These are phyloP conservation scores for Leucoma salicis DNA, from an alignment of 2,888 invertebrate species.

Conservation along the genomic window DNA sequence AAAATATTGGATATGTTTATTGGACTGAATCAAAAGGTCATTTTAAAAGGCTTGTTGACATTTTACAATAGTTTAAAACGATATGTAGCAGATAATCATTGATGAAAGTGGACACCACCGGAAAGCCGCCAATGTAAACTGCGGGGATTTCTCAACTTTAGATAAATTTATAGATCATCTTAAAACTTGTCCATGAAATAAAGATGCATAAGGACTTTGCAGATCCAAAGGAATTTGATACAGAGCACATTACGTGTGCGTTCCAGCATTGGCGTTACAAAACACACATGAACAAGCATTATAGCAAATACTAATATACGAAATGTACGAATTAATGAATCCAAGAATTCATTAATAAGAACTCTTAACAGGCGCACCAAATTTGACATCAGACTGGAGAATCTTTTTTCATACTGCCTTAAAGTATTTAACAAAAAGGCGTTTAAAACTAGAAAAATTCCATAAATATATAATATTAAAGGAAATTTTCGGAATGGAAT, in stretches of 20 bases:
- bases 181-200: conserved; percentile 16
- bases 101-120: conserved; percentile 53
- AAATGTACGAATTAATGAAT: conserved; percentile 45
- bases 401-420: conserved; percentile 47
- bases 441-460: too few relatives aligned
- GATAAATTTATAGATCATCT: conserved; percentile 24
- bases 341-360: conserved; percentile 43
- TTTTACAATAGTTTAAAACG: conserved; percentile 32
- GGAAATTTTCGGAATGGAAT: too few relatives aligned
- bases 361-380: conserved; percentile 25
- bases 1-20: conserved; percentile 51
- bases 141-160: conserved; percentile 21
- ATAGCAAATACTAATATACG: conserved; percentile 54
- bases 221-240: conserved; percentile 38
- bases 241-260: conserved; percentile 37
- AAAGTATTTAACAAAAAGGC: conserved; percentile 55
- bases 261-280: conserved; percentile 50
- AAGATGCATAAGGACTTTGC: conserved; percentile 19
- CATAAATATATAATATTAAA: too few relatives aligned
- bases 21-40: conserved; percentile 50
- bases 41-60: conserved; percentile 34
- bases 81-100: conserved; percentile 37
- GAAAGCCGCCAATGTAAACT: conserved; percentile 19
- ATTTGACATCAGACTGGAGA: conserved; percentile 29
- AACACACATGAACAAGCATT: conserved; percentile 60